Evolutionary conservation across 1,140 invertebrate species (phyloP).

Genomic region (Drosophila ananassae): DNA sequence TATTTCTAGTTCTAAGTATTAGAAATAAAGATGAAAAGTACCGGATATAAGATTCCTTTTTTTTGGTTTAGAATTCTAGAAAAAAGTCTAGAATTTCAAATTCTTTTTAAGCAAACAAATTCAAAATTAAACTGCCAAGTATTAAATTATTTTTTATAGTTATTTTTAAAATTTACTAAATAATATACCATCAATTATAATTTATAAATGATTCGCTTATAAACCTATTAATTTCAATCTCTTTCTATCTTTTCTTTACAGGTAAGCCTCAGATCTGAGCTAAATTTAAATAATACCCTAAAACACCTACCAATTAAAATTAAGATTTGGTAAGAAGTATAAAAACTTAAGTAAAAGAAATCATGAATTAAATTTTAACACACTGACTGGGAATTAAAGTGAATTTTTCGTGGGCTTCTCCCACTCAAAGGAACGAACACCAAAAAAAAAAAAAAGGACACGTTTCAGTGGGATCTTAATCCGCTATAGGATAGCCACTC

Average conservation of each 20-base stretch:
- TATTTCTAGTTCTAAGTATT: too few relatives aligned
- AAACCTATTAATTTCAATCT: background rate
- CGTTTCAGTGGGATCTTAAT: conserved; percentile 29
- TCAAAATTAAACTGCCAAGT: too few relatives aligned
- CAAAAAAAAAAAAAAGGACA: conserved; percentile 19
- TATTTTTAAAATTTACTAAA: too few relatives aligned
- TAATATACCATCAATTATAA: too few relatives aligned
- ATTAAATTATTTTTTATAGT: too few relatives aligned
- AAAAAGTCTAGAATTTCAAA: too few relatives aligned
- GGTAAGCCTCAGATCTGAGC: background rate
- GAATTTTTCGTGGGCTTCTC: background rate
- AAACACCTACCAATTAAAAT: background rate
- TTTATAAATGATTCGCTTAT: too few relatives aligned
- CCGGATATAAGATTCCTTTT: too few relatives aligned
- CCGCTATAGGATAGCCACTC: conserved; percentile 4
- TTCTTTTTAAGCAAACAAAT: too few relatives aligned
- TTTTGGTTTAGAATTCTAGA: too few relatives aligned
- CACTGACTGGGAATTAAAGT: background rate
- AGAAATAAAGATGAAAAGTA: too few relatives aligned
- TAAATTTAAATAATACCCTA: background rate
- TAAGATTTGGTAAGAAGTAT: background rate
- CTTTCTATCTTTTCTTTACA: background rate
- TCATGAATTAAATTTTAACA: background rate
- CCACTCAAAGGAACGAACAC: background rate
- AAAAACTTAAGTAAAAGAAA: background rate